Evolutionary conservation across 30 jellyfish, hydroid and myxozoan genomes (phyloP), one percentile per base, ranked within the genome.

Genomic region (Cassiopea andromeda): DNA sequence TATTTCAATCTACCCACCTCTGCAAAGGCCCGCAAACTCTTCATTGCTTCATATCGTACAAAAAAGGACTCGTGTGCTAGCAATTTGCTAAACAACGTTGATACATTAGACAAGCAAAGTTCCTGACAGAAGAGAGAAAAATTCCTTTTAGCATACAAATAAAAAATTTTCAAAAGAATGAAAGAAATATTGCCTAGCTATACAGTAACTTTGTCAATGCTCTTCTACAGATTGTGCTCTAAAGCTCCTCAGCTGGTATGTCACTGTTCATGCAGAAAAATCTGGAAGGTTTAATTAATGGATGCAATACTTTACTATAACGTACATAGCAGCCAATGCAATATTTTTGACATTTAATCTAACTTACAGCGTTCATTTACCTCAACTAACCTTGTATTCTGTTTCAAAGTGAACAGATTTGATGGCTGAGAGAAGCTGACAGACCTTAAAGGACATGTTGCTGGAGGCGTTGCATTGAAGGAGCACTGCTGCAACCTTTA

Each of bases 1-100:
- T 27, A 27, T 27, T 27, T 27, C 38, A 54, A 10, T 10, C 7
- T 54, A 54, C 64, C 10, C 48, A 85, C 92, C 87, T 85, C 92
- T 8, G 92, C 85, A 59, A 85, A 85, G 43, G 61, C 71, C 1
- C 50, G 60, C 48, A 85, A 49, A 60, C 81, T 72, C 15, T 61
- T 59, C 92, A 85, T 48, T 6, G 92, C 92, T 9, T 60, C 87
- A 18, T 3, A 48, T 60, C 74, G 92, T 18, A 85, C 81, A 44
- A 73, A 57, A 78, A 58, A 73, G 17, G 87, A 72, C 19, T 58
- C 46, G 48, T 75, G 85, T 44, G 19, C 18, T 60, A 85, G 78
- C 61, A 85, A n/a, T 18, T 0, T 18, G 46, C n/a, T 58, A 58
- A 85, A 85, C 12, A 48, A 44, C 16, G 43, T 44, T 7, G 85